phyloP scores from a whole-genome alignment of 2,888 invertebrate genomes.

The Harpagoxenus sublaevis region DNA sequence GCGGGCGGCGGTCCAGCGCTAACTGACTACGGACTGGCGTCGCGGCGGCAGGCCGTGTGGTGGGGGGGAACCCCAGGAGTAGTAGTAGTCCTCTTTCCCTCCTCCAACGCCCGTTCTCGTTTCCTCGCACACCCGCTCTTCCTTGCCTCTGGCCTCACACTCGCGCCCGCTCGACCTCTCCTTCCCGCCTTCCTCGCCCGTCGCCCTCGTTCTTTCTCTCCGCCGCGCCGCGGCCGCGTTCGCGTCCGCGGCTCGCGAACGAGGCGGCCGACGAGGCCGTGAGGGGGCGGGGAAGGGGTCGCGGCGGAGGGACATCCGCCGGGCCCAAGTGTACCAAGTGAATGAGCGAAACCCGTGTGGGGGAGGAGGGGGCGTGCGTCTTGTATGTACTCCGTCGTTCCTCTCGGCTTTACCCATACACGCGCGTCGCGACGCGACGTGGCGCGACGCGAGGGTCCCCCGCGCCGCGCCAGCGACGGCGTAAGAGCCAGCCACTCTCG shows the following conservation, averaged over 20 bases:
- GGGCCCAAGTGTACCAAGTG: constrained; percentile 40
- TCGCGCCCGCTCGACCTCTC: constrained; percentile 52
- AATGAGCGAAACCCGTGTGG: constrained; percentile 54
- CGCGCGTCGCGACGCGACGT: constrained; percentile 24
- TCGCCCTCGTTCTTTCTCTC: constrained; percentile 57
- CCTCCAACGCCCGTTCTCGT: constrained; percentile 61
- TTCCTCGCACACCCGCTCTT: constrained; percentile 71
- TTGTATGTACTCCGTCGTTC: constrained; percentile 48
- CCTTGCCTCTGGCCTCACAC: constrained; percentile 64
- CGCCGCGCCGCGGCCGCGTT: constrained; percentile 30
- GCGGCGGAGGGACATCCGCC: constrained; percentile 18
- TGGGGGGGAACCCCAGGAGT: constrained; percentile 79
- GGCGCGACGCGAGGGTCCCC: not conserved
- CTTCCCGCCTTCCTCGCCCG: constrained; percentile 16
- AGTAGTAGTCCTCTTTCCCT: constrained; percentile 77
- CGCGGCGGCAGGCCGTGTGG: constrained; percentile 82
- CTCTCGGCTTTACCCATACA: constrained; percentile 45
- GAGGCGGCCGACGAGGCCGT: constrained; percentile 25
- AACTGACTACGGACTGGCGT: constrained; percentile 86
- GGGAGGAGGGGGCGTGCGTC: constrained; percentile 29
- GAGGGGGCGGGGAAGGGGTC: constrained; percentile 24
- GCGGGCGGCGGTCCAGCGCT: constrained; percentile 86
- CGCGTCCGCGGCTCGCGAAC: constrained; percentile 48
- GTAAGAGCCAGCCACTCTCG: constrained; percentile 68
- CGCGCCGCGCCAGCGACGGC: constrained; percentile 62